Percentiles rank a stretch among this genome's conserved stretches.
Evolutionary conservation across 2,113 vertebrate species (phyloP).

Genomic region (Athene noctua): DNA sequence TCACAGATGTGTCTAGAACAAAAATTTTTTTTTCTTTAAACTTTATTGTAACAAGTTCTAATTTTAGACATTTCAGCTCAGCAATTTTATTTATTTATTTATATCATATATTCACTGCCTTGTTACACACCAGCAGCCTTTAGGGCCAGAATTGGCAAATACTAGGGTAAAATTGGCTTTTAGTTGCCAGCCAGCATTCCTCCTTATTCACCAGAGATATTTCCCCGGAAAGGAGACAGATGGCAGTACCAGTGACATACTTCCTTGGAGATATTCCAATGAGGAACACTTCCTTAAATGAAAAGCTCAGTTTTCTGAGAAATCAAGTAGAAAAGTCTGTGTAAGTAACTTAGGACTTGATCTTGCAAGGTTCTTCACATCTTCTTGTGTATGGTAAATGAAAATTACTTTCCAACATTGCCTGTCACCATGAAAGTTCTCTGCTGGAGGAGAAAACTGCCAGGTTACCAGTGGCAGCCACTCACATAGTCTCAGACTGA

Average conservation of each 20-base stretch:
- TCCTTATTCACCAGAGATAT: background rate
- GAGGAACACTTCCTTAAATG: conserved; percentile 4
- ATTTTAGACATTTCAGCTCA: background rate
- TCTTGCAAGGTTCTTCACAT: background rate
- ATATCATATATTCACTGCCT: background rate
- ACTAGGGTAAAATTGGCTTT: background rate
- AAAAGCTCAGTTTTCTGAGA: conserved; percentile 13
- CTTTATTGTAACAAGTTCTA: background rate
- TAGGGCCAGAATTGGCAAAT: background rate
- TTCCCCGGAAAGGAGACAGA: background rate
- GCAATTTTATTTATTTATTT: background rate
- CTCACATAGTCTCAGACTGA: background rate
- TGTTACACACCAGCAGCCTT: background rate
- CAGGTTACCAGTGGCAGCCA: background rate
- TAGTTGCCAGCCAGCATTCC: background rate
- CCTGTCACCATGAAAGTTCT: background rate
- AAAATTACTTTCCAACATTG: background rate
- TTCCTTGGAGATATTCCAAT: conserved; percentile 20
- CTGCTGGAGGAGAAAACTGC: background rate
- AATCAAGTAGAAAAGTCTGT: background rate
- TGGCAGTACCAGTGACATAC: background rate
- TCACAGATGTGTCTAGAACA: background rate
- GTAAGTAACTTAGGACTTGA: background rate
- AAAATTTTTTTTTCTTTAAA: background rate
- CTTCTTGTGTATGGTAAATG: background rate